Evolutionary conservation across 2,888 invertebrate species (phyloP).

Genomic region (Serripes groenlandicus): DNA sequence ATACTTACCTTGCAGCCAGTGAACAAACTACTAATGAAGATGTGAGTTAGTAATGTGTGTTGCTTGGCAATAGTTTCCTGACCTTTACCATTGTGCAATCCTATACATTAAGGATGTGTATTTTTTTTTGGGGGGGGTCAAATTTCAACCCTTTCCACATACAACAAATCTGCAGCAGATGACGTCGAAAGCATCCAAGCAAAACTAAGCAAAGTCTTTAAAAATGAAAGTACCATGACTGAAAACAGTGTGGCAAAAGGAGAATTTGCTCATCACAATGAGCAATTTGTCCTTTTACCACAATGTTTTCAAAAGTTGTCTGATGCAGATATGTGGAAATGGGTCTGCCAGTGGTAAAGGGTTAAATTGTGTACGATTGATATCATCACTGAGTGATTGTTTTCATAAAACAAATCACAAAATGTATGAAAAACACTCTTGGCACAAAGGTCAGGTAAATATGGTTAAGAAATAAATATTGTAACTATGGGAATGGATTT

Average conservation of each 20-base stretch:
- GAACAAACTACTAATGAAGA: slow-evolving; percentile 99
- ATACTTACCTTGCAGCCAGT: slow-evolving; percentile 98
- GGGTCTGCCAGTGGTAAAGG: background rate
- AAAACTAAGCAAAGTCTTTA: background rate
- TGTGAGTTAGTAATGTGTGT: slow-evolving; percentile 90
- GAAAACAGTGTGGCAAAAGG: background rate
- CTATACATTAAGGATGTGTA: too few relatives aligned
- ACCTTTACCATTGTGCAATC: too few relatives aligned
- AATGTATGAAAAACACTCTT: too few relatives aligned
- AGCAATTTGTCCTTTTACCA: background rate
- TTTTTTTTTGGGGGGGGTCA: too few relatives aligned
- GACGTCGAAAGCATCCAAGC: background rate
- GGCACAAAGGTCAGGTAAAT: too few relatives aligned
- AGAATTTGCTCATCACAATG: background rate
- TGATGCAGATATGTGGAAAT: background rate
- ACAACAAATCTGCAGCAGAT: background rate
- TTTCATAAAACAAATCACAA: too few relatives aligned
- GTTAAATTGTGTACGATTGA: background rate
- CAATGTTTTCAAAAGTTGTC: background rate
- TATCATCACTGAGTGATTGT: too few relatives aligned
- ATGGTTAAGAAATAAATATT: too few relatives aligned
- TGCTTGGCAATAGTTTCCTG: too few relatives aligned
- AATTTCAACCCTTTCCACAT: background rate
- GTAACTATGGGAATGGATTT: too few relatives aligned
- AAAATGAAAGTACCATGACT: background rate